Evolutionary conservation across 2,113 vertebrate species (phyloP), one percentile per base, ranked within the genome.

Genomic region (Antechinus stuartii): DNA sequence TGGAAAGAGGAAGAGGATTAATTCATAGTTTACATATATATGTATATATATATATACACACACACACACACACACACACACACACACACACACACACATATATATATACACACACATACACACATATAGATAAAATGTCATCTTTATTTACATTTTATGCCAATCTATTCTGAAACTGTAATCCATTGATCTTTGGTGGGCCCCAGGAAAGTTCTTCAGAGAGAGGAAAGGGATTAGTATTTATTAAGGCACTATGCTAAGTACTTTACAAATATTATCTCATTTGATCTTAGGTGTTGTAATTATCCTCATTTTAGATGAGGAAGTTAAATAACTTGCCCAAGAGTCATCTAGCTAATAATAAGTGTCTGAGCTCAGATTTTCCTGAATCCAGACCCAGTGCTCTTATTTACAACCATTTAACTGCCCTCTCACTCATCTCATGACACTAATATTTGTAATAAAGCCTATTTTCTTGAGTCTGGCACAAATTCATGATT

Each of bases 241-340:
- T 68, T 68, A 35, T 57, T 61, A 61, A 61, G 26, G 26, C 9
- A 27, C 57, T 61, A 2, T 90, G 25, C 47, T 90, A 90, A 90
- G 49, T 11, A 1, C 49, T 54, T 50, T 90, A 95, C 47, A 11
- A 22, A 1, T 90, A 14, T 50, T 91, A 30, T 53, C 53, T 95
- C 3, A 30, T 68, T 91, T 92, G 57, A 76, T 84, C 24, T 84
- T 49, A 49, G 30, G 25, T 47, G 52, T 12, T 47, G 26, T 84
- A 90, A 54, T 54, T 61, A 35, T 90, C 90, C 23, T 93, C n/a
- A 91, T 76, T 68, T 53, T 53, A 94, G 54, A n/a, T 90, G 50
- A 92, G 42, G n/a, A 93, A 7, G 91, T 55, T 8, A 0, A 68
- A 16, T 68, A 56, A 90, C 91, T 90, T 91, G 68, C n/a, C 10